These are phyloP conservation scores for Matsumyia berberina DNA, from an alignment of 2,888 invertebrate species.

Conservation along the genomic window DNA sequence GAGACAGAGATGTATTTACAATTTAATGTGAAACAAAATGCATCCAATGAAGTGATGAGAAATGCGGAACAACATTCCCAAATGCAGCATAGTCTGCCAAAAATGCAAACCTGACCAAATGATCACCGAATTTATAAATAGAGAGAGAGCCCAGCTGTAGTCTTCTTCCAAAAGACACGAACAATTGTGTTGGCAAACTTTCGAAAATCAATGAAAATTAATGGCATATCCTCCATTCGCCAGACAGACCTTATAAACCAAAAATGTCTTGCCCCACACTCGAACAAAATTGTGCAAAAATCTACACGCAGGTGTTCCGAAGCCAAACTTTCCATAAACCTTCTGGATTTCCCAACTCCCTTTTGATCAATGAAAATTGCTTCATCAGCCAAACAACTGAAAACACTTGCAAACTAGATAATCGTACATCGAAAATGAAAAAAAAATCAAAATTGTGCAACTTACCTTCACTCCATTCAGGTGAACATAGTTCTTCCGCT, in stretches of 20 bases:
- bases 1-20: neutral
- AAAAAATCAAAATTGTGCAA: conserved; percentile 42
- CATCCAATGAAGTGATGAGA: neutral
- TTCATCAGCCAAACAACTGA: conserved; percentile 29
- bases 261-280: too few relatives aligned
- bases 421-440: conserved; percentile 20
- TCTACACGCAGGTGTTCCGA: conserved; percentile 36
- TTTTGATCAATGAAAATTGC: conserved; percentile 11
- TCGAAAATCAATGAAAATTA: neutral
- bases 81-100: conserved; percentile 11
- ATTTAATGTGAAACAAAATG: neutral
- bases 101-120: conserved; percentile 6
- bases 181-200: neutral
- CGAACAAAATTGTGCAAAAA: neutral
- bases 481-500: conserved; percentile 81
- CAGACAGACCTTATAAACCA: too few relatives aligned
- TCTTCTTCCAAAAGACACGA: conserved; percentile 12
- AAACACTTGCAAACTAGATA: conserved; percentile 49
- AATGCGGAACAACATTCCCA: conserved; percentile 54
- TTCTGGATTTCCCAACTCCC: conserved; percentile 26
- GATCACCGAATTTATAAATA: conserved; percentile 42
- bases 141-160: conserved; percentile 9
- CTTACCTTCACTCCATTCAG: conserved; percentile 82
- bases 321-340: conserved; percentile 20
- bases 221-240: too few relatives aligned